phyloP scores from a whole-genome alignment of 2,888 invertebrate species.

The Cosmopolites sordidus region DNA sequence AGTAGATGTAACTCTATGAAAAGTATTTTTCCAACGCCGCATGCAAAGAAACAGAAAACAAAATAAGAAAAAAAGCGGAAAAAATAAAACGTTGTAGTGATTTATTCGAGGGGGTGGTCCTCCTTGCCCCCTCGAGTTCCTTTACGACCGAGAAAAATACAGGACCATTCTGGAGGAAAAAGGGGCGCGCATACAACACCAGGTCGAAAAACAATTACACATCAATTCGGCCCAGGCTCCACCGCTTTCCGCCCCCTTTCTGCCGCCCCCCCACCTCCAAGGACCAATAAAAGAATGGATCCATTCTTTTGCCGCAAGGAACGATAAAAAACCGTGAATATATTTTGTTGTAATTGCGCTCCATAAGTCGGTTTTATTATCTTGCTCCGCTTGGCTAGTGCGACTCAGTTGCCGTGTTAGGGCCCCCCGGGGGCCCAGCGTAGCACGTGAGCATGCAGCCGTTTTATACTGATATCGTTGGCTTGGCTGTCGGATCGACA shows the following conservation, averaged over 20 bases:
- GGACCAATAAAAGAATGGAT: slow-evolving; percentile 50
- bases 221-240: slow-evolving; percentile 42
- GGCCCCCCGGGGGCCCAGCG: slow-evolving; percentile 42
- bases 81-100: no score
- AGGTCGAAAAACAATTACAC: slow-evolving; percentile 49
- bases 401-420: slow-evolving; percentile 49
- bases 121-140: no score
- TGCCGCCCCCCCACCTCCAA: slow-evolving; percentile 34
- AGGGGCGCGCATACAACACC: not conserved
- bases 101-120: no score
- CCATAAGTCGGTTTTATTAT: slow-evolving; percentile 52
- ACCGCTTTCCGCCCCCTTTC: not conserved
- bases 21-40: no score
- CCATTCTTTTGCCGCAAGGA: slow-evolving; percentile 50
- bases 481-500: no score
- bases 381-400: slow-evolving; percentile 43
- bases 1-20: no score
- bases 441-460: slow-evolving; percentile 26
- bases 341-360: slow-evolving; percentile 51
- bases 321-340: slow-evolving; percentile 52
- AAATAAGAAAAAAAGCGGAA: no score
- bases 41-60: no score
- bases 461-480: slow-evolving; percentile 17
- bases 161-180: no score
- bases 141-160: no score